These are phyloP conservation scores for Achlya flavicornis DNA, from an alignment of 2,888 invertebrate genomes.

Conservation along the genomic window DNA sequence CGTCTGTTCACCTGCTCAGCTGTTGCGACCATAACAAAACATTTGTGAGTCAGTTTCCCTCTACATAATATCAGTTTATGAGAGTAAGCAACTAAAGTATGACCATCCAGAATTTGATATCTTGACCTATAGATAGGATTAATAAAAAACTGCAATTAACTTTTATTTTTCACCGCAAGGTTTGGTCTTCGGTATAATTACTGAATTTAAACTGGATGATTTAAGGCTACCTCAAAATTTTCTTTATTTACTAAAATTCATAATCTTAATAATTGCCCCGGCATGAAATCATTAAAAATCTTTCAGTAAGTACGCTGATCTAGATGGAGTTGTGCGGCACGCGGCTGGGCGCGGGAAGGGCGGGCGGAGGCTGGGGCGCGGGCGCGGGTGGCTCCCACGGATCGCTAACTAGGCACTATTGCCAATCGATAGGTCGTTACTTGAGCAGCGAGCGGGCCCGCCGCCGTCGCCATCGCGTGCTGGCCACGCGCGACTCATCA, in stretches of 20 bases:
- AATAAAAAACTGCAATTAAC: too few species aligned
- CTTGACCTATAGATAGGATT: too few species aligned
- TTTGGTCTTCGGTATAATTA: too few species aligned
- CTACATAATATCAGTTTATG: not conserved
- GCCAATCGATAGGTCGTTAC: slow-evolving; percentile 83
- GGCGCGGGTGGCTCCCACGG: slow-evolving; percentile 47
- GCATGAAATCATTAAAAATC: slow-evolving; percentile 51
- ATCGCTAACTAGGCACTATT: slow-evolving; percentile 82
- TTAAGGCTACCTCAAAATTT: too few species aligned
- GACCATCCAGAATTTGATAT: too few species aligned
- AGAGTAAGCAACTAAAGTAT: not conserved
- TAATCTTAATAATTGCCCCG: too few species aligned
- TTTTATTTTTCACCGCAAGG: too few species aligned
- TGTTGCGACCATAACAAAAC: slow-evolving; percentile 24
- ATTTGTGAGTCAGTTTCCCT: not conserved
- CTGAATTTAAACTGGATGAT: too few species aligned
- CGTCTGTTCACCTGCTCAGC: slow-evolving; percentile 43
- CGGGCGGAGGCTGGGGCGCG: slow-evolving; percentile 24
- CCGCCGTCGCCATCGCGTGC: slow-evolving; percentile 46
- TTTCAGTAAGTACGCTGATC: slow-evolving; percentile 40
- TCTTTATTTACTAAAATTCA: too few species aligned
- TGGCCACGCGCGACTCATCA: slow-evolving; percentile 81
- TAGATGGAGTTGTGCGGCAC: slow-evolving; percentile 44
- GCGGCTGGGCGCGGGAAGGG: slow-evolving; percentile 36
- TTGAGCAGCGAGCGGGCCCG: slow-evolving; percentile 55